Evolutionary conservation across 2,888 invertebrate genomes (phyloP), one percentile per base, ranked within the genome.

Genomic region (Luperina nickerlii): DNA sequence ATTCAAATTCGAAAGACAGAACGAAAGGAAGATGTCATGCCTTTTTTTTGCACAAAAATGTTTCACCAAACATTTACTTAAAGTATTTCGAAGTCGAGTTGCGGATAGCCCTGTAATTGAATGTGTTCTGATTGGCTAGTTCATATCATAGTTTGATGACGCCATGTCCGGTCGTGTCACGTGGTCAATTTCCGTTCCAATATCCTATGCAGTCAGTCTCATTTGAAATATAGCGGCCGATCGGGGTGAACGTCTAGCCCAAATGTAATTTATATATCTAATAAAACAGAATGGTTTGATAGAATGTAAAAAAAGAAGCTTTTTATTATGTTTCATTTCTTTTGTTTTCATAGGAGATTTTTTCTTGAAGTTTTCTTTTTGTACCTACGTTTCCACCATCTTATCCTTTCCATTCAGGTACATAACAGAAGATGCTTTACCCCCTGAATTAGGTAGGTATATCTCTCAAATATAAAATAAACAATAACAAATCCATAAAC

Each of bases 161-260:
- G 95, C 92, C 93, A 92, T 92, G 91, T 95, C 95, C 95, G 94
- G 93, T 90, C 91, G 90, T 92, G 95, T 94, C 95, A 95, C 94
- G 94, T 95, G 94, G 93, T 92, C 94, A 94, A 96, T 96, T 96
- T 96, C 96, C 96, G 93, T 92, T 90, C 87, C 93, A 94, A 96
- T 95, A 95, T 96, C 96, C 96, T 91, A 92, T 93, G 93, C 93
- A 94, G 93, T 91, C 92, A 90, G 90, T 88, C 87, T 86, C 92
- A 92, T 90, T 92, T 86, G 84, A 88, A 85, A 90, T 85, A 85
- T 85, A 86, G 86, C 85, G 68, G 79, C 76, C 76, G 79, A 77
- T 72, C 66, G 76, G 78, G 73, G 75, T 68, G 69, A 74, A 87
- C 88, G 86, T 89, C 89, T 90, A 76, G 45, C 60, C 84, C 73